These are phyloP conservation scores for Craseonycteris thonglongyai DNA, from an alignment of 2,113 vertebrate genomes.

Conservation along the genomic window DNA sequence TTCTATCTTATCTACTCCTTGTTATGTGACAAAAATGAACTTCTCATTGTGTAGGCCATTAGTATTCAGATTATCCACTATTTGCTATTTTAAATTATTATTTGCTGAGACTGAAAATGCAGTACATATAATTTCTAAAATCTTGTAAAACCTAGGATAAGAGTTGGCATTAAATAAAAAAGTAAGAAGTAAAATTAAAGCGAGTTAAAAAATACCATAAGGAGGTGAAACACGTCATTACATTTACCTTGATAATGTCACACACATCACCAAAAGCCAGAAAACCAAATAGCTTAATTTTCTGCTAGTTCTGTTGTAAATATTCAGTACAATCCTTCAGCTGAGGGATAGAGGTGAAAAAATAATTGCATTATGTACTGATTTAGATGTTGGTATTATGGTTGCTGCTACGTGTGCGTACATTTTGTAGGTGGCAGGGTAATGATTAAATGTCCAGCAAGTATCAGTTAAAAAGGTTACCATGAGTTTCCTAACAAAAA, in stretches of 20 bases:
- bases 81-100: not conserved
- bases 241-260: not conserved
- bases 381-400: not conserved
- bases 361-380: not conserved
- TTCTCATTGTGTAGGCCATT: not conserved
- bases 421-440: not conserved
- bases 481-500: not conserved
- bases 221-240: not conserved
- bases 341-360: not conserved
- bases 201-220: not conserved
- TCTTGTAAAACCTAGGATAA: not conserved
- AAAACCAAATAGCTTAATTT: not conserved
- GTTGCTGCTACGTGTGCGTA: constrained; percentile 19
- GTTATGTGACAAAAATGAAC: not conserved
- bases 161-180: not conserved
- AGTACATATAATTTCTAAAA: not conserved
- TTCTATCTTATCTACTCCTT: not conserved
- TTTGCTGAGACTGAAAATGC: not conserved
- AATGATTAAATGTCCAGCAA: constrained; percentile 2
- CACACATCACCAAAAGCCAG: not conserved
- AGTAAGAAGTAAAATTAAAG: not conserved
- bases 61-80: not conserved
- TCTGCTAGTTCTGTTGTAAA: constrained; percentile 57
- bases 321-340: constrained; percentile 67
- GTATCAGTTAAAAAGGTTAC: constrained; percentile 56